A percentile compares a stretch with the other conserved stretches of the same genome.
phyloP scores from a whole-genome alignment of 2,113 vertebrate genomes.

The Atrichornis clamosus region DNA sequence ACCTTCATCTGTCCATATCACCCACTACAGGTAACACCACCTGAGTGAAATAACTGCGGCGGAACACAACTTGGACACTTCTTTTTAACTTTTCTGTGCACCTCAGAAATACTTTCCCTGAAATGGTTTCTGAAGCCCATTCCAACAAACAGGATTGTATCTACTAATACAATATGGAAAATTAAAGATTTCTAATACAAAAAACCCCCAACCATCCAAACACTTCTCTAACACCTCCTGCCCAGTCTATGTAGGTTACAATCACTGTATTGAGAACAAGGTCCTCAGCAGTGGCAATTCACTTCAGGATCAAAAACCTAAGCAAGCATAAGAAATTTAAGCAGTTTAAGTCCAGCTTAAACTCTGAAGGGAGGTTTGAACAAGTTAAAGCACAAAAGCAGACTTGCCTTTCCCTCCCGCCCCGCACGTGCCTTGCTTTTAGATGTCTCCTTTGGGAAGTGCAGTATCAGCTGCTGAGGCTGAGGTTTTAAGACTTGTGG shows the following conservation, averaged over 20 bases:
- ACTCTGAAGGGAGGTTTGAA: neutral
- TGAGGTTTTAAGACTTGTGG: neutral
- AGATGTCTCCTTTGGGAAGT: neutral
- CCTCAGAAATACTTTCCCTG: neutral
- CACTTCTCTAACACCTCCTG: neutral
- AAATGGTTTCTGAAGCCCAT: neutral
- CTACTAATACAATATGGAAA: neutral
- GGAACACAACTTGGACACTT: neutral
- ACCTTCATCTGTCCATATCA: rapidly evolving
- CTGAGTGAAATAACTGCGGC: neutral
- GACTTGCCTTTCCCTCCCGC: too few species aligned
- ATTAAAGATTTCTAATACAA: neutral
- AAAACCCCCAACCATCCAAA: neutral
- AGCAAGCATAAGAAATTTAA: neutral
- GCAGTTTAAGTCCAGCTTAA: neutral
- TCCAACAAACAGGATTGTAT: neutral
- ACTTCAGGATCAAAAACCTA: neutral
- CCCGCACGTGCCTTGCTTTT: neutral
- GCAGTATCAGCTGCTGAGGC: rapidly evolving
- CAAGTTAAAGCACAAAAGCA: neutral
- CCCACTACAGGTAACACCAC: too few species aligned
- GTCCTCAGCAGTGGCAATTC: neutral
- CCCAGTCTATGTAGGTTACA: neutral
- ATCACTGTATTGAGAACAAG: neutral
- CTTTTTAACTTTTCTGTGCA: neutral